These are phyloP conservation scores for Ceratina australensis DNA, from an alignment of 1,140 invertebrate species.

Conservation along the genomic window DNA sequence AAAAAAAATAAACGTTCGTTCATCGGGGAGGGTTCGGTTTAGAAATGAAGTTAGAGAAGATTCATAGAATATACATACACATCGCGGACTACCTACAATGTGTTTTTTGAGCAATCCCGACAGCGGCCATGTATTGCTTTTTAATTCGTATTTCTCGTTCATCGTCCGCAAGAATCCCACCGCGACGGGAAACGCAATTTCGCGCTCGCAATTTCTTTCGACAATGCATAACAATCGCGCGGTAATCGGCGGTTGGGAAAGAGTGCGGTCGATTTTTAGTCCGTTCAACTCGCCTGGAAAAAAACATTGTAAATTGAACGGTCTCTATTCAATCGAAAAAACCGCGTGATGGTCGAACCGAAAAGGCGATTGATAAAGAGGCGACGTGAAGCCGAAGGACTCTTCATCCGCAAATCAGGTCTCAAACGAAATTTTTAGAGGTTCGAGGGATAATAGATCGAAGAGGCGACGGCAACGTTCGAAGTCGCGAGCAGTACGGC, in stretches of 20 bases:
- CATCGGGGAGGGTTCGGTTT: background rate
- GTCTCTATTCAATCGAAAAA: too few species aligned
- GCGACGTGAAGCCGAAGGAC: too few species aligned
- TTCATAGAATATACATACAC: background rate
- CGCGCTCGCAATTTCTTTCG: slow-evolving; percentile 33
- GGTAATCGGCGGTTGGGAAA: slow-evolving; percentile 10
- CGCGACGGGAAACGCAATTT: slow-evolving; percentile 32
- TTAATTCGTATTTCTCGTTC: slow-evolving; percentile 13
- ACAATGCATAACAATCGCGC: slow-evolving; percentile 38
- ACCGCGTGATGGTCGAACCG: too few species aligned
- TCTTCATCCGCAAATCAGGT: background rate
- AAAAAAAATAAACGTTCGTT: background rate
- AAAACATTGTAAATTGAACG: background rate
- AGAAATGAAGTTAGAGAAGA: slow-evolving; percentile 21
- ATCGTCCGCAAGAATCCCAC: slow-evolving; percentile 16
- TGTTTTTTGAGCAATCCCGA: background rate
- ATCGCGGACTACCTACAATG: background rate
- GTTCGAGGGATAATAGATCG: slow-evolving; percentile 6
- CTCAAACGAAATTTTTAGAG: slow-evolving; percentile 35
- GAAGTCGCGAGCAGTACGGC: background rate
- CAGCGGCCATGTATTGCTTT: slow-evolving; percentile 10
- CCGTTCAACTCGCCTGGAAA: background rate
- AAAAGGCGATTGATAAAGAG: background rate
- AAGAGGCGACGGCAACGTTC: background rate
- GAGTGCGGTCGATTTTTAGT: background rate